phyloP scores from a whole-genome alignment of 2,113 vertebrate species.

The Alosa alosa region DNA sequence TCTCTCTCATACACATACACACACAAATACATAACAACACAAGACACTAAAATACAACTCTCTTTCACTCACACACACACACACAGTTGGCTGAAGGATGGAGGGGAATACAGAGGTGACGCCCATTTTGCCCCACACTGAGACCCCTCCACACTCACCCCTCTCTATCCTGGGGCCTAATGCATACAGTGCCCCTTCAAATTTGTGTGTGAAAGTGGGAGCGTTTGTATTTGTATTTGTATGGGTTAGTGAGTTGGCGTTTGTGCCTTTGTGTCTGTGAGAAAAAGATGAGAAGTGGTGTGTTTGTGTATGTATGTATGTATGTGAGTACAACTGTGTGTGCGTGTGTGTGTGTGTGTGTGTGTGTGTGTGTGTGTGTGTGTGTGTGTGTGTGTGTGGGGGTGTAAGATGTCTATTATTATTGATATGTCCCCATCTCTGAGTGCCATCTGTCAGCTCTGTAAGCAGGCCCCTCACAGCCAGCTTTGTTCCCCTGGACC shows the following conservation, averaged over 20 bases:
- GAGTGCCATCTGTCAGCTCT: conserved; percentile 15
- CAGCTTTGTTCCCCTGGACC: conserved; percentile 7
- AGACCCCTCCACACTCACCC: too few species aligned
- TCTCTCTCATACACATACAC: background rate
- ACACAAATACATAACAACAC: background rate
- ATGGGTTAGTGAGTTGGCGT: background rate
- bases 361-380: background rate
- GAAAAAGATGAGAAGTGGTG: background rate
- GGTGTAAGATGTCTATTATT: conserved; percentile 2
- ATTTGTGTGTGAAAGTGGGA: background rate
- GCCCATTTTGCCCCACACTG: too few species aligned
- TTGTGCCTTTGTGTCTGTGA: background rate
- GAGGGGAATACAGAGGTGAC: too few species aligned
- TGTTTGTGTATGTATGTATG: background rate
- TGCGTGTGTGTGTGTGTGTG: background rate
- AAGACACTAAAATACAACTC: background rate
- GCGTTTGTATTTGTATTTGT: background rate
- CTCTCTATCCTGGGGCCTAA: background rate
- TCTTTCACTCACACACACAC: too few species aligned
- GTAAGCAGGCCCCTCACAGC: background rate
- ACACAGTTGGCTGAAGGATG: too few species aligned
- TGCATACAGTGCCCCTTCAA: background rate
- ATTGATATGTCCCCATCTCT: background rate
- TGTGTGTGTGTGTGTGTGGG: background rate
- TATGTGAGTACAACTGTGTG: background rate